Percentiles rank a stretch among this genome's conserved stretches.
These are phyloP conservation scores for Cyrtorhinus lividipennis DNA, from an alignment of 1,140 invertebrate genomes.

Conservation along the genomic window DNA sequence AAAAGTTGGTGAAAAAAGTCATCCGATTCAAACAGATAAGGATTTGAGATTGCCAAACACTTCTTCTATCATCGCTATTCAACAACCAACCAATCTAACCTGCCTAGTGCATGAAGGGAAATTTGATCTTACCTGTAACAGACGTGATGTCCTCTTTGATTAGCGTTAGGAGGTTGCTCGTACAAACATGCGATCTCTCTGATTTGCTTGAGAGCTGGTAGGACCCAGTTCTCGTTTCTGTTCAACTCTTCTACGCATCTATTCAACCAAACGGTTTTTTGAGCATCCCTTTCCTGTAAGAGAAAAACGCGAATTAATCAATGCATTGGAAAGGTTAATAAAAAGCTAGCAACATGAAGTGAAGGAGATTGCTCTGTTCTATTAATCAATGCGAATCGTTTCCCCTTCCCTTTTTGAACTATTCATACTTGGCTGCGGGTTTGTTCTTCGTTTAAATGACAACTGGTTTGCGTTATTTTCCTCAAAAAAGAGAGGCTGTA, in stretches of 20 bases:
- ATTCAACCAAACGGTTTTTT: slow-evolving; percentile 90
- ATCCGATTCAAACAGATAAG: no score
- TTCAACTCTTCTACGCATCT: slow-evolving; percentile 92
- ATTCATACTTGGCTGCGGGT: no score
- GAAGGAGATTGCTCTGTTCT: not conserved
- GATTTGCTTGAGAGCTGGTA: slow-evolving; percentile 91
- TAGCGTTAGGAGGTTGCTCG: slow-evolving; percentile 60
- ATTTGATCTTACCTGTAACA: slow-evolving; percentile 50
- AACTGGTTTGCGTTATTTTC: no score
- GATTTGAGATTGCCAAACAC: no score
- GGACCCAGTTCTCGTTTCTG: slow-evolving; percentile 72
- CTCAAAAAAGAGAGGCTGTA: no score
- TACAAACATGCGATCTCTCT: slow-evolving; percentile 90
- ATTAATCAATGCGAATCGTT: no score
- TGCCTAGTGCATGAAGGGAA: no score
- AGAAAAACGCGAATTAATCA: not conserved
- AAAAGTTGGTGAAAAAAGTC: no score
- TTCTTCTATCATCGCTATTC: no score
- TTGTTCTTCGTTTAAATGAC: no score
- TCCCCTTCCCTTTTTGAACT: no score
- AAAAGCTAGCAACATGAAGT: not conserved
- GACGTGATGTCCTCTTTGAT: slow-evolving; percentile 44
- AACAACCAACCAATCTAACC: no score
- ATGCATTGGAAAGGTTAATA: not conserved
- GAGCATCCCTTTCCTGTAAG: slow-evolving; percentile 75